phyloP scores from a whole-genome alignment of 2,888 invertebrate genomes.

The Ephialtes manifestator region DNA sequence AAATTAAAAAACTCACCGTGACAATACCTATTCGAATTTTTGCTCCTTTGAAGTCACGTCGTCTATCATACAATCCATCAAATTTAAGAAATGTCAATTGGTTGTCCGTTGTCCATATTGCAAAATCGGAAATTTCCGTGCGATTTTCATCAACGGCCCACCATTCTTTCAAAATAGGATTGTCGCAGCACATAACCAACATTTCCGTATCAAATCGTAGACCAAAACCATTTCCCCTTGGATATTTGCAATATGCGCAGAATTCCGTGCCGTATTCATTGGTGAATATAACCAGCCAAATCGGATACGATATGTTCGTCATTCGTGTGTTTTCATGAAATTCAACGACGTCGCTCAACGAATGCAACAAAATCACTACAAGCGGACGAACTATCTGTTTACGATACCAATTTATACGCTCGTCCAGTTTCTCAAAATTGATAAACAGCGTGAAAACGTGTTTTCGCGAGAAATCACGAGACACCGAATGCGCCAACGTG shows the following conservation, averaged over 20 bases:
- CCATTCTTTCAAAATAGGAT: slow-evolving; percentile 74
- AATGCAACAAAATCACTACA: slow-evolving; percentile 72
- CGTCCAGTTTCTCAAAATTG: too few species aligned
- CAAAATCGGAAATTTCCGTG: too few species aligned
- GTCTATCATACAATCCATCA: slow-evolving; percentile 68
- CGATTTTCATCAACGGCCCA: slow-evolving; percentile 72
- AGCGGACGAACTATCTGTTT: slow-evolving; percentile 73
- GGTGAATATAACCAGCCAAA: slow-evolving; percentile 78
- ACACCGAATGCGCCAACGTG: slow-evolving; percentile 49
- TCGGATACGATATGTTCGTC: slow-evolving; percentile 68
- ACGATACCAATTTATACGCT: too few species aligned
- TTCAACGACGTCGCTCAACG: too few species aligned
- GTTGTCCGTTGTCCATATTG: too few species aligned
- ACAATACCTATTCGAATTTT: slow-evolving; percentile 72
- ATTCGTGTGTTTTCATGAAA: too few species aligned
- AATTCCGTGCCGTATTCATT: slow-evolving; percentile 40
- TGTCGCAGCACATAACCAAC: too few species aligned
- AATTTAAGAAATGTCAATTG: slow-evolving; percentile 29
- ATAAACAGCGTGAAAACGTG: slow-evolving; percentile 62
- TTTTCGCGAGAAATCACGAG: slow-evolving; percentile 66
- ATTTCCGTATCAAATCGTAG: too few species aligned
- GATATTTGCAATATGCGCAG: too few species aligned
- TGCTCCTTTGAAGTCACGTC: slow-evolving; percentile 72
- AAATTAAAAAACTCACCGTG: slow-evolving; percentile 60
- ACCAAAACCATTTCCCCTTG: too few species aligned